Evolutionary conservation across 2,113 vertebrate genomes (phyloP).

Genomic region (Eonycteris spelaea): DNA sequence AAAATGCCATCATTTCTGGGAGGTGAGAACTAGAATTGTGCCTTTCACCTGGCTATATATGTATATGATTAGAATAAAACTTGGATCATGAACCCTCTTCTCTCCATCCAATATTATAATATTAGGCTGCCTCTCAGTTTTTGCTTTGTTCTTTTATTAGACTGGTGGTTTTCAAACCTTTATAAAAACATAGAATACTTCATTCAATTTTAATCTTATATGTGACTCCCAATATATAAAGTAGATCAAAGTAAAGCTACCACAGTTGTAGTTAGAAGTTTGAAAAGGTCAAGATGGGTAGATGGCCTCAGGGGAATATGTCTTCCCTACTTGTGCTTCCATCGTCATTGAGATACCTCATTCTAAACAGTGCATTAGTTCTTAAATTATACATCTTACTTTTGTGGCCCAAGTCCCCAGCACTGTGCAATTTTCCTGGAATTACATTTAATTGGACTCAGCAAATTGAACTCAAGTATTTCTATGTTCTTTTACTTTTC

Average conservation of each 20-base stretch:
- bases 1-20: not conserved
- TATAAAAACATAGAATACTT: not conserved
- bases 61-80: not conserved
- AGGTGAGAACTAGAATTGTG: not conserved
- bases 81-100: not conserved
- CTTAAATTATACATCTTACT: not conserved
- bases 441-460: not conserved
- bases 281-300: not conserved
- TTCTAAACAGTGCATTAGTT: not conserved
- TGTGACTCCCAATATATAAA: not conserved
- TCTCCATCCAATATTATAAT: not conserved
- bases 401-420: not conserved
- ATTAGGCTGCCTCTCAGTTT: not conserved
- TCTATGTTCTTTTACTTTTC: constrained; percentile 16
- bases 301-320: not conserved
- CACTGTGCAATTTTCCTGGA: not conserved
- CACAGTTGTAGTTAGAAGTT: not conserved
- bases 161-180: not conserved
- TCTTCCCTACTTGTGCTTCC: not conserved
- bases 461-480: not conserved
- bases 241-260: not conserved
- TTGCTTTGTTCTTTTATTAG: constrained; percentile 17
- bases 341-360: not conserved
- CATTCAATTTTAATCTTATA: constrained; percentile 3
- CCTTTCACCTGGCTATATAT: not conserved